A percentile compares a stretch with the other conserved stretches of the same genome.
These are phyloP conservation scores for Trypoxylus dichotomus DNA, from an alignment of 1,140 invertebrate genomes.

Conservation along the genomic window DNA sequence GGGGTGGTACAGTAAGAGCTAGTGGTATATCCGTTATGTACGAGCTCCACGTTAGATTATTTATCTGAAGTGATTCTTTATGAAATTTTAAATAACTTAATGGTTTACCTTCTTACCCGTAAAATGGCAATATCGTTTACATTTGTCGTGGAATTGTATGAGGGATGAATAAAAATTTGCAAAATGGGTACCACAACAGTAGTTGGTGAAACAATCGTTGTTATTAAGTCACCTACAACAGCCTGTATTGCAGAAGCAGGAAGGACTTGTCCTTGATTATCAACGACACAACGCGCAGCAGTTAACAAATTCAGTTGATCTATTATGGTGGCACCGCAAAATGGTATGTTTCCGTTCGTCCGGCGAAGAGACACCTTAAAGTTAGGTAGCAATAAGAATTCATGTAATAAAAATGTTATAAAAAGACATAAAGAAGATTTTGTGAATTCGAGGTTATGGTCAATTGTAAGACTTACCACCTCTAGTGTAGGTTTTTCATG, in stretches of 20 bases:
- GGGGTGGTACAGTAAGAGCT: neutral
- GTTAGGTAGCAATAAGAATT: neutral
- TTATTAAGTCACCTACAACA: constrained; percentile 36
- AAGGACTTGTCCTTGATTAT: constrained; percentile 32
- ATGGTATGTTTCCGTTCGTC: constrained; percentile 33
- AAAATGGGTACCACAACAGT: constrained; percentile 32
- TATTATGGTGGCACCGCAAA: constrained; percentile 61
- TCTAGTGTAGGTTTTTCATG: neutral
- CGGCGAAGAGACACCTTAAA: constrained; percentile 2
- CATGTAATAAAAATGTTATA: too few relatives aligned
- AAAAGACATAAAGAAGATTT: too few relatives aligned
- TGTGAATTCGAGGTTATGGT: too few relatives aligned
- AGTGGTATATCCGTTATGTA: neutral
- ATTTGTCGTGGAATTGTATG: constrained; percentile 31
- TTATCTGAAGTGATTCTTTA: neutral
- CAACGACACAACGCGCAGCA: constrained; percentile 62
- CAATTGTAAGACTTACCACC: too few relatives aligned
- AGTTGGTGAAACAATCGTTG: neutral
- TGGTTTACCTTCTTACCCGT: constrained; percentile 30
- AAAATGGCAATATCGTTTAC: constrained; percentile 39
- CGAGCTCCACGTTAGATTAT: neutral
- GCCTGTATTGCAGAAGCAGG: constrained; percentile 35
- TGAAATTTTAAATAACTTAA: neutral
- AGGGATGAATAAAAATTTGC: constrained; percentile 32
- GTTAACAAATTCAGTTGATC: constrained; percentile 57